Evolutionary conservation across 23 tunicate species (phyloP).

Genomic region (Ascidia mentula): DNA sequence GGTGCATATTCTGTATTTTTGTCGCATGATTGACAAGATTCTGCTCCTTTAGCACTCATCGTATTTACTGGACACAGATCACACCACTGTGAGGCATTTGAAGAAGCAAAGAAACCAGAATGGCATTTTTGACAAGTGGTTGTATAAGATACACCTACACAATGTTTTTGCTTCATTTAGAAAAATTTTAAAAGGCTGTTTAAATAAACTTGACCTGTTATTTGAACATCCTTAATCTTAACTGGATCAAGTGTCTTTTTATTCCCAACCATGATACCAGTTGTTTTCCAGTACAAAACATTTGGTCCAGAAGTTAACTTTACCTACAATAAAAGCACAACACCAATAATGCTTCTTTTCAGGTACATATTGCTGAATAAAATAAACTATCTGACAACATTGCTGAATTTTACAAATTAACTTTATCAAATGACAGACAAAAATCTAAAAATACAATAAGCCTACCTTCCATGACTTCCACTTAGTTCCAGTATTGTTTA

Average conservation of each 20-base stretch:
- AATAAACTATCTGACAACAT: background rate
- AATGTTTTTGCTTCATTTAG: background rate
- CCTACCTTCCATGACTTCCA: constrained; percentile 58
- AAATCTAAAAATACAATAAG: background rate
- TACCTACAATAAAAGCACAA: constrained; percentile 6
- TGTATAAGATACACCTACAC: constrained; percentile 65
- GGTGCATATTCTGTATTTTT: constrained; percentile 45
- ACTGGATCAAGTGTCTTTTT: constrained; percentile 52
- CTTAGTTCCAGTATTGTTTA: constrained; percentile 68
- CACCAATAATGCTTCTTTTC: too few species aligned
- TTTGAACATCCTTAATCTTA: constrained; percentile 63
- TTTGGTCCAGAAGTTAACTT: constrained; percentile 47
- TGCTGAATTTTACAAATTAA: background rate
- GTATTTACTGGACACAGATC: constrained; percentile 53
- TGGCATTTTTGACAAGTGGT: constrained; percentile 67
- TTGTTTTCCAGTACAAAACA: constrained; percentile 74
- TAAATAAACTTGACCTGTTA: constrained; percentile 31
- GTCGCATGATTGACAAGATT: constrained; percentile 50
- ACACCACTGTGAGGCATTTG: constrained; percentile 53
- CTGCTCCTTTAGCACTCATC: constrained; percentile 44
- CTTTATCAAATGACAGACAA: background rate
- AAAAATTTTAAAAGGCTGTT: background rate
- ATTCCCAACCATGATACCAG: constrained; percentile 61
- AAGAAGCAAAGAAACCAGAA: constrained; percentile 42
- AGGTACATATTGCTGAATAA: too few species aligned